phyloP scores from a whole-genome alignment of 2,797 vertebrate genomes.

The Poeciliopsis infans region DNA sequence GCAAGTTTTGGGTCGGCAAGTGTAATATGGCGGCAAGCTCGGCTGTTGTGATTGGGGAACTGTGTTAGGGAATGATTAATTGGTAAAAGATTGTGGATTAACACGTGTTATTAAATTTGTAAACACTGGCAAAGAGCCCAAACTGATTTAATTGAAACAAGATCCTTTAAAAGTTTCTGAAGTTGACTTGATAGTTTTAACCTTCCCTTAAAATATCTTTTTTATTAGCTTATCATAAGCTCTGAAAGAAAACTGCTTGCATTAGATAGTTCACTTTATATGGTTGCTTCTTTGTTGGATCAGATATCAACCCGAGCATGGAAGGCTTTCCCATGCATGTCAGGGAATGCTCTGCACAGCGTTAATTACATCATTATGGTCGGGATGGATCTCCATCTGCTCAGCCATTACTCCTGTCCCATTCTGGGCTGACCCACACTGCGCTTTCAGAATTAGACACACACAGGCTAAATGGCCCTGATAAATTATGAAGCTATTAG shows the following conservation, averaged over 20 bases:
- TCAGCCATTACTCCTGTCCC: slow-evolving; percentile 75
- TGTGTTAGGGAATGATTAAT: slow-evolving; percentile 25
- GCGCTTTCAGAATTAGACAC: slow-evolving; percentile 74
- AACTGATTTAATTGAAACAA: not conserved
- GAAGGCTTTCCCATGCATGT: slow-evolving; percentile 69
- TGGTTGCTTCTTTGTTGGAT: slow-evolving; percentile 2
- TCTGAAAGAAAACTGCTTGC: not conserved
- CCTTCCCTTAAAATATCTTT: not conserved
- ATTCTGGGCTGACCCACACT: slow-evolving; percentile 72
- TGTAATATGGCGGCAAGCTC: slow-evolving; percentile 39
- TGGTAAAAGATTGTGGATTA: slow-evolving; percentile 6
- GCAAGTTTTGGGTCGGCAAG: slow-evolving; percentile 33
- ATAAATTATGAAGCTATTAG: slow-evolving; percentile 82
- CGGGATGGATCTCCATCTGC: slow-evolving; percentile 81
- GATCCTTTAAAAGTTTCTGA: not conserved
- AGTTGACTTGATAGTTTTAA: not conserved
- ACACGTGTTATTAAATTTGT: not conserved
- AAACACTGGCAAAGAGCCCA: not conserved
- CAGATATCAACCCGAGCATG: slow-evolving; percentile 36
- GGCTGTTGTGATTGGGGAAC: slow-evolving; percentile 33
- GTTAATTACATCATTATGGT: slow-evolving; percentile 84
- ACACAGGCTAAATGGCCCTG: slow-evolving; percentile 74
- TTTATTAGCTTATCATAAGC: not conserved
- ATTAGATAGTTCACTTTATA: not conserved
- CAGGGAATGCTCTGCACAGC: slow-evolving; percentile 59